Conservation (phyloP, 2,888 invertebrate genomes). For the Chelonus formosanus region DNA sequence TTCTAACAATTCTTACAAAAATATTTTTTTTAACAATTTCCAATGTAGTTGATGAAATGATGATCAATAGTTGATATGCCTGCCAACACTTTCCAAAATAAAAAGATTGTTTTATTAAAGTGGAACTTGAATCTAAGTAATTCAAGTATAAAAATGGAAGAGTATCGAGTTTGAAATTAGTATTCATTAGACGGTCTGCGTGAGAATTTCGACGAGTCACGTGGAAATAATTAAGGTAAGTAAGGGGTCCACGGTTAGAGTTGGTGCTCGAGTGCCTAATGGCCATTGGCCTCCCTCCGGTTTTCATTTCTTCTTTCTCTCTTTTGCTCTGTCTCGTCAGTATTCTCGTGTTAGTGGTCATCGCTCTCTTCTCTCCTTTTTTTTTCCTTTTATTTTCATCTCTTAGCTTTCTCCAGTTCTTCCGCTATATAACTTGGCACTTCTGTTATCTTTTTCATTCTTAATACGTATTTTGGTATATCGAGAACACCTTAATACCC, state of each 20-base stretch:
- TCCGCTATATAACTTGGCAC: conserved; percentile 27
- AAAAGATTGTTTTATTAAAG: conserved; percentile 18
- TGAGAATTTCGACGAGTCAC: conserved; percentile 61
- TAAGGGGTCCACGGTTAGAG: conserved; percentile 53
- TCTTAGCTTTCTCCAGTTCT: conserved; percentile 13
- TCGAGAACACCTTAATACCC: conserved; percentile 18
- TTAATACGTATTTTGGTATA: too few relatives aligned
- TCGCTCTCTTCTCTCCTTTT: conserved; percentile 37
- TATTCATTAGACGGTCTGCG: conserved; percentile 55
- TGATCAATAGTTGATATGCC: too few relatives aligned
- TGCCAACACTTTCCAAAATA: too few relatives aligned
- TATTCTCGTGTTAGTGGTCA: conserved; percentile 35
- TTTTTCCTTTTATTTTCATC: conserved; percentile 29
- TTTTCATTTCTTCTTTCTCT: conserved; percentile 32
- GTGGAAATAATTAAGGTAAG: conserved; percentile 63
- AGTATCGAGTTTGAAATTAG: conserved; percentile 51
- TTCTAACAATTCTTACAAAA: too few relatives aligned
- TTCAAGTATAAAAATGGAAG: conserved; percentile 37
- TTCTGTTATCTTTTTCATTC: not conserved
- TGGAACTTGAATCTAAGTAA: not conserved
- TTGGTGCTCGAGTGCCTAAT: conserved; percentile 43
- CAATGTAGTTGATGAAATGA: too few relatives aligned
- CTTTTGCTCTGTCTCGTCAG: conserved; percentile 25
- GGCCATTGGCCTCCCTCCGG: conserved; percentile 44
- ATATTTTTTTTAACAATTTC: too few relatives aligned